These are phyloP conservation scores for Trichosurus vulpecula DNA, from an alignment of 2,797 vertebrate genomes.

Conservation along the genomic window DNA sequence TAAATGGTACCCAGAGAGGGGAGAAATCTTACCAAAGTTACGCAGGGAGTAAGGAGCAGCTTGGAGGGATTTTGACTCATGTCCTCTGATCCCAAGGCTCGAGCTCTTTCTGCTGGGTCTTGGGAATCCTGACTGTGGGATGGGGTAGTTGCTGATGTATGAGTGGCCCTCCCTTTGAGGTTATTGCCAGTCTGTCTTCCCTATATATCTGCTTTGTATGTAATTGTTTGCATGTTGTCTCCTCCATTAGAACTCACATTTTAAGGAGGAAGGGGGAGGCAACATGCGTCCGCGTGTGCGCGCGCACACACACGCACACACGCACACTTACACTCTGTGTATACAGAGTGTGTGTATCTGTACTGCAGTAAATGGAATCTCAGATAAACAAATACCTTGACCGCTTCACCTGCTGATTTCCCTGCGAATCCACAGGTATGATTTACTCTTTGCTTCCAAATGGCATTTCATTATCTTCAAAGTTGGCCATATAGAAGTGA, in stretches of 20 bases:
- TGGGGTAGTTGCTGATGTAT: neutral
- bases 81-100: neutral
- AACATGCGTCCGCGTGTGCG: neutral
- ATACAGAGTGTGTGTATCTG: neutral
- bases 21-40: neutral
- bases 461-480: slow-evolving; percentile 75
- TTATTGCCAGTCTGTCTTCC: neutral
- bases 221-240: neutral
- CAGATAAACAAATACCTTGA: slow-evolving; percentile 76
- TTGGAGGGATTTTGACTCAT: neutral
- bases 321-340: neutral
- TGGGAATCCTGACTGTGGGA: neutral
- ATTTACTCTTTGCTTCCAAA: slow-evolving; percentile 38
- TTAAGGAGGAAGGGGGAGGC: neutral
- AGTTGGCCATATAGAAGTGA: slow-evolving; percentile 52
- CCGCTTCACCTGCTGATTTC: slow-evolving; percentile 77
- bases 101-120: neutral
- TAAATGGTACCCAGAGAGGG: neutral
- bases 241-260: neutral
- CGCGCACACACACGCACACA: no score
- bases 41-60: neutral
- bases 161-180: neutral
- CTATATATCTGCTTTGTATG: neutral
- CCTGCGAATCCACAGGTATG: slow-evolving; percentile 72
- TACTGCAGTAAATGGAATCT: slow-evolving; percentile 56